Evolutionary conservation across 1,140 invertebrate genomes (phyloP), one percentile per base, ranked within the genome.

Genomic region (Pollicipes pollicipes): DNA sequence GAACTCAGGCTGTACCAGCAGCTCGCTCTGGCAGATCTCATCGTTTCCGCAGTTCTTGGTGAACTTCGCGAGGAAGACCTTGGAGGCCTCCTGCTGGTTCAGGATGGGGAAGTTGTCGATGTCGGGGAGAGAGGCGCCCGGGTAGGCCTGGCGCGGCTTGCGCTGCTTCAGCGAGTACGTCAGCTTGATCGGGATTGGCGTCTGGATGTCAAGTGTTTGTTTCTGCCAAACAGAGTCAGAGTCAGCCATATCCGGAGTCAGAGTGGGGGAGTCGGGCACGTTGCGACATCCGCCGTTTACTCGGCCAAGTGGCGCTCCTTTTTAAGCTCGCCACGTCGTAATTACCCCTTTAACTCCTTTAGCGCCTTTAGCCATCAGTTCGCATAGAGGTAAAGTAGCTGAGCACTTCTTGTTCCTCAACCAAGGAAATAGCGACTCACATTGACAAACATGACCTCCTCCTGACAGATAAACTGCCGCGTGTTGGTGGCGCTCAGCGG

Each of bases 41-140:
- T 97, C 91, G 0, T 84, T 81, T 13, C 93, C 94, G 78, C 94
- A 98, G 77, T 97, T 91, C 80, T 95, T 96, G 70, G 93, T 85
- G 81, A 98, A 96, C 30, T 87, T 88, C 3, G 90, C 92, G 76
- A 88, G 84, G 76, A 95, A 95, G 6, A 87, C 81, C 74, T 87
- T 87, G 17, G 86, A 86, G 0, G 92, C 91, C 77, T 90, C 86
- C 73, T 90, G 90, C 74, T 91, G 88, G 80, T 96, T 94, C 24
- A 96, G 80, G 69, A 96, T 93, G 0, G 94, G 93, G 74, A 88
- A 90, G 63, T 87, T 83, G 71, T 88, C 87, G 30, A 95, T 86
- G 32, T 88, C 85, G 0, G 88, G 87, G 10, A 91, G 76, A 0
- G 80, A 79, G 66, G 78, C 78, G 0, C 88, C 85, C 35, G 79